These are phyloP conservation scores for Chauna torquata DNA, from an alignment of 2,113 vertebrate species.

Conservation along the genomic window DNA sequence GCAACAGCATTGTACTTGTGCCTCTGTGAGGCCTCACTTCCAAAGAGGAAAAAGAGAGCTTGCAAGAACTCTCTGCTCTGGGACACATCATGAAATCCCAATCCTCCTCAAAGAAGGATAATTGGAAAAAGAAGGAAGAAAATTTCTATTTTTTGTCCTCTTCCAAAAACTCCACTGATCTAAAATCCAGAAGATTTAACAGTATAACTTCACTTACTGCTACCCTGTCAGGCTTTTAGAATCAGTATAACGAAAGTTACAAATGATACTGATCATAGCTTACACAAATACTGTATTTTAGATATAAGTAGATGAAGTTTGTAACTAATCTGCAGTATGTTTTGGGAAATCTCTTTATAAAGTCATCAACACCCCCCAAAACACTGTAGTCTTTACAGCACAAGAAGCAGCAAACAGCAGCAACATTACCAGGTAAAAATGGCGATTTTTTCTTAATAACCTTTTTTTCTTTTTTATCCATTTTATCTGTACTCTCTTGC, in stretches of 20 bases:
- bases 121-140: not conserved
- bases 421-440: slow-evolving; percentile 88
- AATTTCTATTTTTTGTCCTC: not conserved
- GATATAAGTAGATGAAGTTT: not conserved
- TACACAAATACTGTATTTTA: not conserved
- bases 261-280: not conserved
- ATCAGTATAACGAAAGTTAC: not conserved
- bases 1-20: not conserved
- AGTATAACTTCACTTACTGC: not conserved
- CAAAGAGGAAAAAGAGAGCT: not conserved
- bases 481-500: slow-evolving; percentile 79
- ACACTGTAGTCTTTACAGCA: not conserved
- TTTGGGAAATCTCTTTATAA: not conserved
- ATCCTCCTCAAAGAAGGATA: not conserved
- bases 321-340: not conserved
- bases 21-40: not conserved
- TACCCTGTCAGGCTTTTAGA: not conserved
- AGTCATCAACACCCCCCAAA: not conserved
- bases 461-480: slow-evolving; percentile 87
- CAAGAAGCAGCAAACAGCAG: not conserved
- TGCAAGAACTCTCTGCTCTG: not conserved
- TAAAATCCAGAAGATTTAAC: not conserved
- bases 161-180: not conserved
- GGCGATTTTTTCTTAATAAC: slow-evolving; percentile 92
- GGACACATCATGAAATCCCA: not conserved